Evolutionary conservation across 2,797 vertebrate genomes (phyloP).

Genomic region (Molothrus aeneus): DNA sequence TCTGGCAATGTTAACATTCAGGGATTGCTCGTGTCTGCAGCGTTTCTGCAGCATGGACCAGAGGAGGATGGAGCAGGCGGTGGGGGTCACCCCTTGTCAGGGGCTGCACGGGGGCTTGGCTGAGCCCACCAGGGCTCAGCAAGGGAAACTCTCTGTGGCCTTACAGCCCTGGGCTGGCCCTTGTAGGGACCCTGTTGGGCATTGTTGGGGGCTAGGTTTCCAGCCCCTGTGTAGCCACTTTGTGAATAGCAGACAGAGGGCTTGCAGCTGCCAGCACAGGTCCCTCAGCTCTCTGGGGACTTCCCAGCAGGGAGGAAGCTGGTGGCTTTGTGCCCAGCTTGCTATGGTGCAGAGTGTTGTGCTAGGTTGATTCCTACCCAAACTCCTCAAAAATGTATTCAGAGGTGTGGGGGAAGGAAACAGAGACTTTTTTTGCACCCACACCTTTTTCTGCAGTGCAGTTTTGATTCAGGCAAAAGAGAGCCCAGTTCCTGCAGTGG

Average conservation of each 20-base stretch:
- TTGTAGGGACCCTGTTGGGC: fast-evolving
- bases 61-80: fast-evolving
- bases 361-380: neutral
- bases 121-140: neutral
- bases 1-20: neutral
- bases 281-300: neutral
- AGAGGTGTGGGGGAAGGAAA: neutral
- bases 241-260: neutral
- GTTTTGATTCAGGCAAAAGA: neutral
- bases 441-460: slow-evolving; percentile 11
- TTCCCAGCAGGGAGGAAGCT: neutral
- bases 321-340: neutral
- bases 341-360: neutral
- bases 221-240: neutral
- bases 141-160: neutral
- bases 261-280: neutral
- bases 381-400: neutral
- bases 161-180: neutral
- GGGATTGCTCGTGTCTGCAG: neutral
- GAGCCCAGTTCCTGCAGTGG: slow-evolving; percentile 8
- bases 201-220: neutral
- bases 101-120: neutral
- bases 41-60: neutral
- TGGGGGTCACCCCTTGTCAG: no score
- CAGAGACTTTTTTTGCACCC: neutral